Evolutionary conservation across 1,140 invertebrate genomes (phyloP).

Genomic region (Hyles vespertilio): DNA sequence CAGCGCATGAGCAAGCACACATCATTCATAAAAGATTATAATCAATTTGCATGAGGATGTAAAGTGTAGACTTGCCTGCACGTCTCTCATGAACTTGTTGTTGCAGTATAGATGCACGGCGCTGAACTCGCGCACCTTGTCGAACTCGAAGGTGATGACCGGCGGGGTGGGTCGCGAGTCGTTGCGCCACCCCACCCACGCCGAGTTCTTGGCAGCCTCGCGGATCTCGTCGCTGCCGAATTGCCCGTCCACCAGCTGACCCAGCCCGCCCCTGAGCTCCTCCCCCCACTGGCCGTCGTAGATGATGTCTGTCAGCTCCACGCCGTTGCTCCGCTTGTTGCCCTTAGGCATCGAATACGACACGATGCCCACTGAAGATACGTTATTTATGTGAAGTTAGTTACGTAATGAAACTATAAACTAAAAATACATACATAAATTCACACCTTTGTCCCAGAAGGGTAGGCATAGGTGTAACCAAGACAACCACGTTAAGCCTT

Average conservation of each 20-base stretch:
- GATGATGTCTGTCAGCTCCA: conserved; percentile 92
- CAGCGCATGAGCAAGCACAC: no score
- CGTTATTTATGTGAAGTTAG: not conserved
- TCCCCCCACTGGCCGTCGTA: conserved; percentile 92
- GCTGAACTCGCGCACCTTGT: conserved; percentile 90
- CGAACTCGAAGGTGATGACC: conserved; percentile 92
- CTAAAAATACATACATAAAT: no score
- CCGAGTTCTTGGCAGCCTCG: conserved; percentile 82
- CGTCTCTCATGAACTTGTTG: conserved; percentile 88
- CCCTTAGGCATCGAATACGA: conserved; percentile 91
- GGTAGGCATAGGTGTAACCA: no score
- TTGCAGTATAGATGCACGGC: conserved; percentile 88
- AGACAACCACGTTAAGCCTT: no score
- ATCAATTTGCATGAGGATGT: not conserved
- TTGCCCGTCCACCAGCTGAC: conserved; percentile 92
- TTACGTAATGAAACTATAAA: no score
- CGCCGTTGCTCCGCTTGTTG: conserved; percentile 85
- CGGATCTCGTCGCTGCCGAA: conserved; percentile 64
- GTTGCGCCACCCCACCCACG: conserved; percentile 96
- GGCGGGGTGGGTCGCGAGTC: conserved; percentile 82
- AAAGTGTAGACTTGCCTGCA: conserved; percentile 74
- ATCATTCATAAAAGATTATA: no score
- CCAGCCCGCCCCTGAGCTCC: conserved; percentile 87
- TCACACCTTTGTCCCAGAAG: no score
- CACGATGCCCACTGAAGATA: conserved; percentile 83